Base-by-base conservation (phyloP, 2,113 vertebrate species). In the Ranitomeya variabilis region DNA sequence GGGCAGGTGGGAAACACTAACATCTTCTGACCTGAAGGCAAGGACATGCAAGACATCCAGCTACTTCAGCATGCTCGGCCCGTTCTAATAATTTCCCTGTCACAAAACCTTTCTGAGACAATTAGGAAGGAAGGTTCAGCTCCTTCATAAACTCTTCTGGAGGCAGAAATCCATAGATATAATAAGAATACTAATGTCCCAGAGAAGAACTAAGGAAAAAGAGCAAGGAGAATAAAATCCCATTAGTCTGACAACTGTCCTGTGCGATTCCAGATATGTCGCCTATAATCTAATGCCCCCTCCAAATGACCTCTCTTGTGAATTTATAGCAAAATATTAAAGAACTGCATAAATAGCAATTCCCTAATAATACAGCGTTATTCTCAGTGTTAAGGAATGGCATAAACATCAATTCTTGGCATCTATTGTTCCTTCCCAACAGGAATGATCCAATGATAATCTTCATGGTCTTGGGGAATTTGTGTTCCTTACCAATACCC, bases 41-140 rank as follows among this genome's bases (percentile, higher is more conserved):
- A 81, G 80, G 79, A 80, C 79, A 26, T 14, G 2, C 11, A 4
- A 81, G 57, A 51, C 73, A 8, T 52, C 21, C 55, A 23, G 14
- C 6, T 14, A 6, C 31, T 79, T 2, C 51, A 14, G 77, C 21
- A 45, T 0, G 26, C 52, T 55, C 52, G 11, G 19, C 21, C 80
- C 59, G 7, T 51, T 12, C 31, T 64, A 64, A 62, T 51, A n/a
- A 82, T 51, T 19, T 66, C 80, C 2, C 14, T 15, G 54, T 59
- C 52, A 31, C 51, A 23, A 31, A 31, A 59, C 78, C 78, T 81
- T 59, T 59, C 54, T 10, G 80, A 82, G 80, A 45, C 80, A 66
- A 64, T 82, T 82, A 82, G 80, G 14, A 62, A 59, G 31, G 19
- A 7, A 26, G n/a, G 23, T n/a, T 64, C 59, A 82, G 59, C 31